Conservation (phyloP, 2,888 invertebrate species). For the Heliconius erato region DNA sequence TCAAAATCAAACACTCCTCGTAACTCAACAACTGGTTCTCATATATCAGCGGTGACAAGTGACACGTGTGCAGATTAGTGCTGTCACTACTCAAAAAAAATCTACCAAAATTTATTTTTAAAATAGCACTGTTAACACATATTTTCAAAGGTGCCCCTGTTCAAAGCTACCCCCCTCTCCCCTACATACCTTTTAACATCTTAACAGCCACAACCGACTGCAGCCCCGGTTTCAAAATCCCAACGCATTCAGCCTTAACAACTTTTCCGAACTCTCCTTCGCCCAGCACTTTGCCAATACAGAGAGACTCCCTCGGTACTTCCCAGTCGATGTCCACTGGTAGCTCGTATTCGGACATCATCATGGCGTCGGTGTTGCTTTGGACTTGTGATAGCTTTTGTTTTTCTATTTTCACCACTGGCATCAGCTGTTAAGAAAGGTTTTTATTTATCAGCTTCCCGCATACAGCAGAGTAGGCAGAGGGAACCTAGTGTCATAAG, state of each 20-base stretch:
- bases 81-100: too few relatives aligned
- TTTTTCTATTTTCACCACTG: slow-evolving; percentile 96
- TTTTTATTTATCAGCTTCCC: too few relatives aligned
- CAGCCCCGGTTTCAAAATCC: slow-evolving; percentile 88
- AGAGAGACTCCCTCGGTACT: slow-evolving; percentile 91
- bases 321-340: slow-evolving; percentile 98
- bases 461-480: too few relatives aligned
- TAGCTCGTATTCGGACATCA: slow-evolving; percentile 97
- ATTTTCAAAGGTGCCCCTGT: too few relatives aligned
- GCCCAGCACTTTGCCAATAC: slow-evolving; percentile 93
- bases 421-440: slow-evolving; percentile 88
- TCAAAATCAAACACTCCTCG: too few relatives aligned
- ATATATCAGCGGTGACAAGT: too few relatives aligned
- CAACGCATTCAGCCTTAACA: slow-evolving; percentile 93
- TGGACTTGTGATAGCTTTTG: slow-evolving; percentile 91
- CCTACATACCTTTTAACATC: slow-evolving; percentile 97
- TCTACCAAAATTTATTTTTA: too few relatives aligned
- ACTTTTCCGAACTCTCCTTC: slow-evolving; percentile 99
- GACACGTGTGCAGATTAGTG: too few relatives aligned
- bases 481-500: too few relatives aligned
- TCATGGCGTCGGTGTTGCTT: slow-evolving; percentile 88
- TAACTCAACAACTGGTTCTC: too few relatives aligned
- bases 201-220: slow-evolving; percentile 97
- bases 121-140: too few relatives aligned
- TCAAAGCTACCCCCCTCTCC: too few relatives aligned